Evolutionary conservation across 1,140 invertebrate genomes (phyloP).

Genomic region (Anthonomus grandis): DNA sequence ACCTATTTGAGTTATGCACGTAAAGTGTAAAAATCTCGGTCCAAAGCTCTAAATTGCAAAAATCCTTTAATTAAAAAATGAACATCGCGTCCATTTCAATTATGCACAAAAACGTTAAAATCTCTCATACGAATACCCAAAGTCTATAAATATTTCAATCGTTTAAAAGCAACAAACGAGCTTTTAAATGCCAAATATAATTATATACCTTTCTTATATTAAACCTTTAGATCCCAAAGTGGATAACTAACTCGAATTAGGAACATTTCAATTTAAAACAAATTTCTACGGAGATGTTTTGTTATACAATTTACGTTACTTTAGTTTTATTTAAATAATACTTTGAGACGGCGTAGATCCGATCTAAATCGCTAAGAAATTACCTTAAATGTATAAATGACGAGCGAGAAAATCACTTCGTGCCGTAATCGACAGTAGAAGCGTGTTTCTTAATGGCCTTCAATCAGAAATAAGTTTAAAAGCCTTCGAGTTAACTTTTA

Average conservation of each 20-base stretch:
- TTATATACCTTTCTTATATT: not conserved
- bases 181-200: no score
- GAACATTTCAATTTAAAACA: constrained; percentile 23
- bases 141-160: no score
- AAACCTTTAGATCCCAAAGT: constrained; percentile 8
- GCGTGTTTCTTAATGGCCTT: constrained; percentile 23
- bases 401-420: constrained; percentile 27
- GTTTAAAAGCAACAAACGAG: no score
- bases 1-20: no score
- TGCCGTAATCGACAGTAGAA: constrained; percentile 17
- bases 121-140: no score
- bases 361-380: constrained; percentile 27
- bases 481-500: constrained; percentile 13
- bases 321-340: constrained; percentile 28
- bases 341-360: constrained; percentile 18
- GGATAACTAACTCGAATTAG: constrained; percentile 12
- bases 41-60: no score
- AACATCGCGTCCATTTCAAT: no score
- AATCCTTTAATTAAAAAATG: no score
- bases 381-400: constrained; percentile 28
- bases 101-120: no score
- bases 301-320: constrained; percentile 14
- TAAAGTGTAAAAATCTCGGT: no score
- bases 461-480: constrained; percentile 18
- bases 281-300: constrained; percentile 18